A percentile compares a stretch with the other conserved stretches of the same genome.
Evolutionary conservation across 1,140 invertebrate genomes (phyloP).

Genomic region (Meloidogyne chitwoodi): DNA sequence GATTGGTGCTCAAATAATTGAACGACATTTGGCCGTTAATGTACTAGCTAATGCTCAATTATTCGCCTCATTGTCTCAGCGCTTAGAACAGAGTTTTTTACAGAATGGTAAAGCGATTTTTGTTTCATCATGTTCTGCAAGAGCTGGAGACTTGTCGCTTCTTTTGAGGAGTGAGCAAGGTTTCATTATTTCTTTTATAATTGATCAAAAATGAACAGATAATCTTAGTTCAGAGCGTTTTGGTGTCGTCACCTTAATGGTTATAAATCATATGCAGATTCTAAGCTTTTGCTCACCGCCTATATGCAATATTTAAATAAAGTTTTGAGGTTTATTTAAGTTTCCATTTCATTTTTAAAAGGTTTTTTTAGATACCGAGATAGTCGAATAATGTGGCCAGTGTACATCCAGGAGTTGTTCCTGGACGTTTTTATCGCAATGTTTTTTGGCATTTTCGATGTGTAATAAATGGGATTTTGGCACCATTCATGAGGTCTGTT

Average conservation of each 20-base stretch:
- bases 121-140: constrained; percentile 23
- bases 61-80: constrained; percentile 5
- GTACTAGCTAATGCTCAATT: constrained; percentile 23
- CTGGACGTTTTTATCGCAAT: constrained; percentile 19
- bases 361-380: constrained; percentile 1
- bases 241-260: constrained; percentile 21
- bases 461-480: constrained; percentile 14
- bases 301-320: constrained; percentile 15
- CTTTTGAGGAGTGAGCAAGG: constrained; percentile 8
- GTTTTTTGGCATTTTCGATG: constrained; percentile 26
- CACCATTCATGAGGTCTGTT: constrained; percentile 17
- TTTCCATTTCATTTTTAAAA: background rate
- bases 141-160: constrained; percentile 13
- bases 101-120: constrained; percentile 10
- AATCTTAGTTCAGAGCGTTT: constrained; percentile 8
- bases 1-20: constrained; percentile 5
- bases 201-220: background rate
- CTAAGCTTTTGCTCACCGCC: constrained; percentile 19
- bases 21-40: constrained; percentile 24
- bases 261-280: constrained; percentile 29
- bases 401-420: constrained; percentile 30
- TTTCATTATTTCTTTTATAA: background rate
- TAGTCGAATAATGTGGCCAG: constrained; percentile 14
- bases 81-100: constrained; percentile 11
- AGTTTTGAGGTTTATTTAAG: background rate